Conservation (phyloP, 1,140 invertebrate genomes). For the Drosophila insularis region DNA sequence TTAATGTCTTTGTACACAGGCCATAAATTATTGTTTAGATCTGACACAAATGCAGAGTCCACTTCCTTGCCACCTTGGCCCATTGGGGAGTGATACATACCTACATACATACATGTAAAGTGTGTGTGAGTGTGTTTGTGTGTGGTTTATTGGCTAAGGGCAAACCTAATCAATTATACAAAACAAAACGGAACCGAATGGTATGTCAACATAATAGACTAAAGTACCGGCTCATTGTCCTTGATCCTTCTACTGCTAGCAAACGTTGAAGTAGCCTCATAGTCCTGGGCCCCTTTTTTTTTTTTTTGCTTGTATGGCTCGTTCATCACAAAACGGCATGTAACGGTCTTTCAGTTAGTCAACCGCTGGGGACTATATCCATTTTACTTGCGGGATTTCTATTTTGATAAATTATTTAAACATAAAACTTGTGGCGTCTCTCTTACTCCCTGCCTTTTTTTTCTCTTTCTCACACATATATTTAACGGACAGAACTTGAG, state of each 20-base stretch:
- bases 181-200: slow-evolving; percentile 44
- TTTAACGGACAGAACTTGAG: slow-evolving; percentile 13
- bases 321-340: slow-evolving; percentile 38
- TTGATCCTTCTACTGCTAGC: slow-evolving; percentile 33
- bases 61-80: slow-evolving; percentile 6
- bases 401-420: slow-evolving; percentile 79
- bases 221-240: slow-evolving; percentile 22
- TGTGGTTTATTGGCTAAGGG: slow-evolving; percentile 54
- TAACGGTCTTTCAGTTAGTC: neutral
- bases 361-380: slow-evolving; percentile 27
- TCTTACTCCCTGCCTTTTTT: neutral
- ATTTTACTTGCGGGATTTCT: slow-evolving; percentile 55
- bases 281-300: slow-evolving; percentile 15
- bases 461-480: slow-evolving; percentile 19
- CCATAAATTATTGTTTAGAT: slow-evolving; percentile 72
- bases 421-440: slow-evolving; percentile 59
- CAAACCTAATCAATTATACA: slow-evolving; percentile 78
- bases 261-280: slow-evolving; percentile 25
- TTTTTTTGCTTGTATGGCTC: slow-evolving; percentile 27
- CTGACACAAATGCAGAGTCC: slow-evolving; percentile 9
- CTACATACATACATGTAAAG: slow-evolving; percentile 18
- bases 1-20: slow-evolving; percentile 72
- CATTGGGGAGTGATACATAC: neutral
- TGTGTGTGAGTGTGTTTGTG: slow-evolving; percentile 51
- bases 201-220: slow-evolving; percentile 75